A percentile compares a stretch with the other conserved stretches of the same genome.
These are phyloP conservation scores for Cryptoblepharus egeriae DNA, from an alignment of 2,797 vertebrate species.

Conservation along the genomic window DNA sequence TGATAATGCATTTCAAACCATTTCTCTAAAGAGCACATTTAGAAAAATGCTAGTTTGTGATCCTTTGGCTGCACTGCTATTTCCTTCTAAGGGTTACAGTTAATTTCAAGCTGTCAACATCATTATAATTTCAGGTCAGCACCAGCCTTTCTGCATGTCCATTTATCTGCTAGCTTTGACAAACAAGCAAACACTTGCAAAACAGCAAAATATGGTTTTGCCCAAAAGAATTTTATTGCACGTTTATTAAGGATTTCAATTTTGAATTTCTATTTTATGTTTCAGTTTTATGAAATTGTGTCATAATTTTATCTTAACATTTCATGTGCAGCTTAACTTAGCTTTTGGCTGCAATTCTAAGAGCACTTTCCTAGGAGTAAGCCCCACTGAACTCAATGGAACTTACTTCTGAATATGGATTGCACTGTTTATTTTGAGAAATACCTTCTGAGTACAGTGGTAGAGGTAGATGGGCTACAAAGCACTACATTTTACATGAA, in stretches of 20 bases:
- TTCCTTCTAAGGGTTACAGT: constrained; percentile 38
- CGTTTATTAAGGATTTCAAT: neutral
- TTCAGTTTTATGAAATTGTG: neutral
- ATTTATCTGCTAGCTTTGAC: neutral
- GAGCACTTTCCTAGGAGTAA: too few species aligned
- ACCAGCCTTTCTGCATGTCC: too few species aligned
- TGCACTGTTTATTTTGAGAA: too few species aligned
- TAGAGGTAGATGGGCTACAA: too few species aligned
- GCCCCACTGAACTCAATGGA: too few species aligned
- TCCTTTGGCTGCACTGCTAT: constrained; percentile 39
- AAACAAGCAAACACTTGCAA: neutral
- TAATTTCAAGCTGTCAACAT: constrained; percentile 5
- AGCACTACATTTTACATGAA: too few species aligned
- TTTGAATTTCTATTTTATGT: neutral
- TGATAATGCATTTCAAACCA: constrained; percentile 36
- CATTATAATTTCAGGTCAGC: neutral
- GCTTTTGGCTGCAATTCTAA: too few species aligned
- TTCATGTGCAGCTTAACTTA: neutral
- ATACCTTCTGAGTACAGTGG: too few species aligned
- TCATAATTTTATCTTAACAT: neutral
- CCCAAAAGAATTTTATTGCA: neutral
- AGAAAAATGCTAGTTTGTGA: constrained; percentile 43
- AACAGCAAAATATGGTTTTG: neutral
- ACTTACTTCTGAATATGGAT: too few species aligned
- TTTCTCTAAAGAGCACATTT: constrained; percentile 53